Evolutionary conservation across 2,888 invertebrate genomes (phyloP).

Genomic region (Flabesymbios commensalis): DNA sequence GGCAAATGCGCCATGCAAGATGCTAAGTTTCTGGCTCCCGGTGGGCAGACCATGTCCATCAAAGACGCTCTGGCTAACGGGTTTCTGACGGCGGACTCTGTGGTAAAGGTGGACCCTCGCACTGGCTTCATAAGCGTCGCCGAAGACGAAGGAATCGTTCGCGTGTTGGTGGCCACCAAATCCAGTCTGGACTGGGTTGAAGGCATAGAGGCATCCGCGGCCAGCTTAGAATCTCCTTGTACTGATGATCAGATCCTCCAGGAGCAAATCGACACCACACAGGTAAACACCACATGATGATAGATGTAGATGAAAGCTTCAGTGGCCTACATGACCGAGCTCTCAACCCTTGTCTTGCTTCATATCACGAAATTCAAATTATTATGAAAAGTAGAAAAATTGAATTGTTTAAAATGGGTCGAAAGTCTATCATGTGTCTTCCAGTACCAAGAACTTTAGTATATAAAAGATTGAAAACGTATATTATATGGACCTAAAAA

Average conservation of each 20-base stretch:
- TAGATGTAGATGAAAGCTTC: neutral
- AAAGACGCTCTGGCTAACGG: conserved; percentile 73
- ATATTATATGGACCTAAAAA: too few relatives aligned
- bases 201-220: conserved; percentile 46
- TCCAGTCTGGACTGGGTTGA: conserved; percentile 52
- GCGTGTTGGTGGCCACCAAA: conserved; percentile 50
- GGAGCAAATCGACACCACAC: conserved; percentile 1
- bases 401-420: too few relatives aligned
- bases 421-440: too few relatives aligned
- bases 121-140: conserved; percentile 47
- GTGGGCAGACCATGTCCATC: conserved; percentile 64
- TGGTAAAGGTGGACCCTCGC: conserved; percentile 65
- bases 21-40: conserved; percentile 35
- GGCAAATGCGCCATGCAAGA: conserved; percentile 1
- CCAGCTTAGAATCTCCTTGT: conserved; percentile 17
- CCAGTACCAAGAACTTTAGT: too few relatives aligned
- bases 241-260: conserved; percentile 5
- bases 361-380: too few relatives aligned
- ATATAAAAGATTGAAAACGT: too few relatives aligned
- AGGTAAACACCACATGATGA: too few relatives aligned
- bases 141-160: conserved; percentile 50
- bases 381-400: too few relatives aligned
- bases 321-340: neutral
- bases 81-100: conserved; percentile 71
- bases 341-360: neutral